Evolutionary conservation across 2,797 vertebrate genomes (phyloP).

Genomic region (Spea hammondii): DNA sequence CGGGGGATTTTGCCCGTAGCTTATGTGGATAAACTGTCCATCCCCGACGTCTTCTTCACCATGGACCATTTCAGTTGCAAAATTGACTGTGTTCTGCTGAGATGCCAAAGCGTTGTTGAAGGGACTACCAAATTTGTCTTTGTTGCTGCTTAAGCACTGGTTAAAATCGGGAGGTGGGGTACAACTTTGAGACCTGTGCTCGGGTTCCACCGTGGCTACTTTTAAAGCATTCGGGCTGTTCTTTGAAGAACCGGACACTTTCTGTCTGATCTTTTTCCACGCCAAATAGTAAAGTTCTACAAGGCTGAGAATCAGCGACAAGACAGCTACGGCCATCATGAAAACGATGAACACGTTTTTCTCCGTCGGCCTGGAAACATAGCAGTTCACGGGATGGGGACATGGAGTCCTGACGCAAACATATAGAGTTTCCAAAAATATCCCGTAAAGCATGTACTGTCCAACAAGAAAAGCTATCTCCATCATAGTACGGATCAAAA

Average conservation of each 20-base stretch:
- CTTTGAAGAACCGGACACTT: conserved; percentile 53
- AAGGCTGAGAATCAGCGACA: conserved; percentile 88
- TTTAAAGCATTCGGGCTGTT: conserved; percentile 23
- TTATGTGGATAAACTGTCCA: conserved; percentile 76
- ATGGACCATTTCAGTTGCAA: conserved; percentile 80
- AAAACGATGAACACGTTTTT: conserved; percentile 98
- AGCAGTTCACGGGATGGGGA: conserved; percentile 93
- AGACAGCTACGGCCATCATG: conserved; percentile 87
- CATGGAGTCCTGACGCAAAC: conserved; percentile 84
- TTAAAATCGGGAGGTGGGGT: conserved; percentile 89
- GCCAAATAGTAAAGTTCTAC: conserved; percentile 88
- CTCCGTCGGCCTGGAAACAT: conserved; percentile 93
- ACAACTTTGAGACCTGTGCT: conserved; percentile 64
- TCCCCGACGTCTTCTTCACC: conserved; percentile 69
- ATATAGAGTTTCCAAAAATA: conserved; percentile 87
- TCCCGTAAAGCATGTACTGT: conserved; percentile 90
- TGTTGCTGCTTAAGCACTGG: conserved; percentile 75
- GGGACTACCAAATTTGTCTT: conserved; percentile 71
- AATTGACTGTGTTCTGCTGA: conserved; percentile 88
- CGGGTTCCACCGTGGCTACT: conserved; percentile 57
- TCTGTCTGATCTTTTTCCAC: conserved; percentile 80
- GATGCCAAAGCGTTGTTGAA: conserved; percentile 86
- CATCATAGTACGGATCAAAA: conserved; percentile 89
- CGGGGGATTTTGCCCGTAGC: conserved; percentile 69
- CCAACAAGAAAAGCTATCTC: conserved; percentile 91